Percentiles rank a stretch among this genome's conserved stretches.
Conservation (phyloP, 2,113 vertebrate genomes). For the Empidonax alnorum region DNA sequence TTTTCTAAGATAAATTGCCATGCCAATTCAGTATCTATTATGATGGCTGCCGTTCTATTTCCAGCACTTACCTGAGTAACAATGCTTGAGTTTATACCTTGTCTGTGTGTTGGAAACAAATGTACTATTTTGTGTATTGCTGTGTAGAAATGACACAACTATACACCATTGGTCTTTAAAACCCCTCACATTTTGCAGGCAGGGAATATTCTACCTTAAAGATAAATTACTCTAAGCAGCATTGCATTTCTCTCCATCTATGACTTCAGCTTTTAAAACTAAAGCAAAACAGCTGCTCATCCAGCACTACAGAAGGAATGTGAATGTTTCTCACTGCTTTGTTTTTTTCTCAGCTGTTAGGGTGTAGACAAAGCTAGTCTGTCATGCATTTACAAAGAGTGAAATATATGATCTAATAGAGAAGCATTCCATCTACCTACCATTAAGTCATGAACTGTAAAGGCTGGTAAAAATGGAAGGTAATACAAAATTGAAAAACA, state of each 20-base stretch:
- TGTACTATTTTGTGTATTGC: neutral
- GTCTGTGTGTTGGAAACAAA: neutral
- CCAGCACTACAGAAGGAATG: neutral
- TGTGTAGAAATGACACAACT: neutral
- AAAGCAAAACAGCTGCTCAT: neutral
- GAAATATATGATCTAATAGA: neutral
- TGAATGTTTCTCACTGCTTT: neutral
- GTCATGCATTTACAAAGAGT: neutral
- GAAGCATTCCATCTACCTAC: neutral
- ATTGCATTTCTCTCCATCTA: neutral
- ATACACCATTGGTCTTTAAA: neutral
- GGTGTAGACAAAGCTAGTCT: neutral
- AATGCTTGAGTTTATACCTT: neutral
- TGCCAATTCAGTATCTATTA: neutral
- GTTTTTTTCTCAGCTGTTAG: neutral
- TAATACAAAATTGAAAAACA: neutral
- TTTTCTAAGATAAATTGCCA: neutral
- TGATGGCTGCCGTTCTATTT: neutral
- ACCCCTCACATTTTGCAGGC: neutral
- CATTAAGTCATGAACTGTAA: neutral
- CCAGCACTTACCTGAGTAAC: neutral
- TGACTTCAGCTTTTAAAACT: neutral
- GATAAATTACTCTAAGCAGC: neutral
- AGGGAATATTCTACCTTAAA: neutral
- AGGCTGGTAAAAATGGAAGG: neutral